These are phyloP conservation scores for Neomonachus schauinslandi DNA, from an alignment of 2,113 vertebrate species.

Conservation along the genomic window DNA sequence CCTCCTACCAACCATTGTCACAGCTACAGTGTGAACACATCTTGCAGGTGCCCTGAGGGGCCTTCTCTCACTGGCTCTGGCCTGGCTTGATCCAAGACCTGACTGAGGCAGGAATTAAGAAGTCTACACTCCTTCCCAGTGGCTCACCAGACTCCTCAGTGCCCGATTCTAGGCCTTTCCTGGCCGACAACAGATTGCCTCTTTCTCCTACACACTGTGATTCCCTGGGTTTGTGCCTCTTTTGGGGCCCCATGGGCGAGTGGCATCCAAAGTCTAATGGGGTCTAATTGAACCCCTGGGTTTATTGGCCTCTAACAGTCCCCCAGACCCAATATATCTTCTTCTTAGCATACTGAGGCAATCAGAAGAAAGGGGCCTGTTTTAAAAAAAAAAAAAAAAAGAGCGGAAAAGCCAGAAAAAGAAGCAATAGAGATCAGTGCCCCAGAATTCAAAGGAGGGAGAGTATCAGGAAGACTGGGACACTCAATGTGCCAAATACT, in stretches of 20 bases:
- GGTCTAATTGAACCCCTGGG: background rate
- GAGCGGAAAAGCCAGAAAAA: background rate
- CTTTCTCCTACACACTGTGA: background rate
- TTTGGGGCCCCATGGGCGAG: background rate
- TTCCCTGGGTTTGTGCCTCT: background rate
- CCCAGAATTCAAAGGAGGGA: background rate
- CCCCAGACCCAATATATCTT: background rate
- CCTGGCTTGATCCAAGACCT: background rate
- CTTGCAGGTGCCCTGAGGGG: background rate
- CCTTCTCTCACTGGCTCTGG: background rate
- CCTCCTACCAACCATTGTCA: background rate
- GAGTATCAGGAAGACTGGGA: background rate
- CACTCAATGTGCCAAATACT: background rate
- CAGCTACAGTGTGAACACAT: background rate
- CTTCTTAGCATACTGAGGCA: background rate
- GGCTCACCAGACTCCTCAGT: background rate
- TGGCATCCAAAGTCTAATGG: background rate
- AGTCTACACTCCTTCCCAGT: background rate
- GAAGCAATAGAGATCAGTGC: background rate
- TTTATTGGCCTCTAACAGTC: background rate
- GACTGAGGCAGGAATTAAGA: background rate
- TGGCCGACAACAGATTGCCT: background rate
- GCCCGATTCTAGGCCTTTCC: background rate
- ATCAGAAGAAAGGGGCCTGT: background rate
- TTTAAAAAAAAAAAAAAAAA: background rate